Evolutionary conservation across 2,888 invertebrate species (phyloP), one percentile per base, ranked within the genome.

Genomic region (Malthinus flaveolus): DNA sequence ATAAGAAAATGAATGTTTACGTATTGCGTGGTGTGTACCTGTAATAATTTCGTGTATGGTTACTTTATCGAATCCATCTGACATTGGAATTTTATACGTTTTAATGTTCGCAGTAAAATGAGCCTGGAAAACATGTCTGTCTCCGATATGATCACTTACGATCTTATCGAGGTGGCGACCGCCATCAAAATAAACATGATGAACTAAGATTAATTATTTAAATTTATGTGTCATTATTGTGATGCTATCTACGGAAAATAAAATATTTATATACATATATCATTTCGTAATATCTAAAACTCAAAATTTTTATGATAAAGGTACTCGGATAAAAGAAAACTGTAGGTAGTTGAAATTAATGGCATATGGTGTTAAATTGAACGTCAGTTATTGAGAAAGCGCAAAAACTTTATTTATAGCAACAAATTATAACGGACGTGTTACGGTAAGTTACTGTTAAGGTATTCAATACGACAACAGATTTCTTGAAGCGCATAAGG

Each of bases 161-260:
- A 66, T 63, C 56, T 64, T 65, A 67, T 66, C 67, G 52, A 42
- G 47, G 55, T 57, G 59, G 53, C 58, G 57, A 52, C 54, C 51
- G 60, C 63, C 64, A 66, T 67, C 63, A 65, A 64, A 66, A 62
- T 56, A 67, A 64, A 67, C 60, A 65, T 59, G 67, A 67, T 66
- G 67, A 66, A 65, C 67, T 65, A 63, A 66, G 70, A 69, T 69
- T 66, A 67, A 65, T 66, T 65, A 65, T 66, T 66, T 58, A 66
- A 66, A 68, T 66, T 62, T 64, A 60, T 65, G 64, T 66, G 59
- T 66, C 65, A 63, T 57, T 57, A 57, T 32, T 23, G 8, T 34
- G 57, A 57, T 57, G 33, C 6, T 57, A 57, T 57, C 51, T 47
- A 33, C 31, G 36, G 49, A 57, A 51, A 51, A 52, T 57, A 57